Percentiles rank a stretch among this genome's conserved stretches.
Conservation (phyloP, 2,797 vertebrate genomes). For the Coregonus ussuriensis region DNA sequence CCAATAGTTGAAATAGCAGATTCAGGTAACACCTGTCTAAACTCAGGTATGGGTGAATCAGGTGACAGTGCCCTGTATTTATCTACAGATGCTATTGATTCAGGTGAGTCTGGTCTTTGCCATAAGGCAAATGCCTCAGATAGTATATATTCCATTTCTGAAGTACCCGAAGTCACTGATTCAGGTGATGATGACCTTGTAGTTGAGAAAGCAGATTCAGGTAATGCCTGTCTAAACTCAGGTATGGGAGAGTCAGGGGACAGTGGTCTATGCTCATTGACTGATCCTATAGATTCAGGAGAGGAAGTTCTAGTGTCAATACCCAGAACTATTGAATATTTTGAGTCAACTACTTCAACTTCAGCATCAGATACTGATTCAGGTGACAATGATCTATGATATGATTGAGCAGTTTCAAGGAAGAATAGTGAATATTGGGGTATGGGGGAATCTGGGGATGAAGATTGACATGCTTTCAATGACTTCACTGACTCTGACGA, state of each 20-base stretch:
- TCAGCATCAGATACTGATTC: conserved; percentile 42
- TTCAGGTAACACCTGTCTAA: conserved; percentile 16
- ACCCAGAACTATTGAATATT: neutral
- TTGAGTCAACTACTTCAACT: conserved; percentile 21
- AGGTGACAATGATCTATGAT: conserved; percentile 25
- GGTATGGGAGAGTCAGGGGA: conserved; percentile 50
- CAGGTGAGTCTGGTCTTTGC: conserved; percentile 40
- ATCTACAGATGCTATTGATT: conserved; percentile 30
- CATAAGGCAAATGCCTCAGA: conserved; percentile 25
- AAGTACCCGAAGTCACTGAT: conserved; percentile 28
- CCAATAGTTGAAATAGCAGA: neutral
- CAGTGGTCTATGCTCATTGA: conserved; percentile 37
- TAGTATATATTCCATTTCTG: neutral
- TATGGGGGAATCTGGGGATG: conserved; percentile 42
- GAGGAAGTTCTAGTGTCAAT: conserved; percentile 39
- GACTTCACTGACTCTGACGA: conserved; percentile 39
- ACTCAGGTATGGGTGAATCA: conserved; percentile 45
- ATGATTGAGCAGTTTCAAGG: conserved; percentile 6
- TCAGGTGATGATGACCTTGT: conserved; percentile 21
- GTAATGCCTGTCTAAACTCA: conserved; percentile 31
- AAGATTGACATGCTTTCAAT: conserved; percentile 14
- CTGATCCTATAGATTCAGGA: conserved; percentile 52
- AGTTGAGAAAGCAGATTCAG: neutral
- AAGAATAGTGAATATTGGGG: conserved; percentile 13
- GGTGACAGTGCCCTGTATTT: conserved; percentile 28